Conservation (phyloP, 2,888 invertebrate genomes). For the Troglohyphantes excavatus region DNA sequence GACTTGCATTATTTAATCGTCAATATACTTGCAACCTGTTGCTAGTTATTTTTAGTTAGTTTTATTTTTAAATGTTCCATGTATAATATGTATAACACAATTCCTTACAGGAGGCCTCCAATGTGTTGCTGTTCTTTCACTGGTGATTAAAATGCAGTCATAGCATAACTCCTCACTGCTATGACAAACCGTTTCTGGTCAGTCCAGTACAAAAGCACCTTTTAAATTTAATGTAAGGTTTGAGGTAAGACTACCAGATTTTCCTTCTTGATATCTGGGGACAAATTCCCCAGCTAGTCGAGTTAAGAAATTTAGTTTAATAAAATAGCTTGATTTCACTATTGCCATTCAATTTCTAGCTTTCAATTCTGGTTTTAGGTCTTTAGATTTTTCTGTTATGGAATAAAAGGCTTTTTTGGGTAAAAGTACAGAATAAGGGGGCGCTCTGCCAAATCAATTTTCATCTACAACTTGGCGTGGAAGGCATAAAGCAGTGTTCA, state of each 20-base stretch:
- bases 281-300: not conserved
- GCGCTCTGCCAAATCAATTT: too few species aligned
- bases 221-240: conserved; percentile 7
- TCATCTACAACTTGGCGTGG: too few species aligned
- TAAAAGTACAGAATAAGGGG: too few species aligned
- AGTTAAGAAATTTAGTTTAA: not conserved
- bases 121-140: not conserved
- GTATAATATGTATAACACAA: conserved; percentile 14
- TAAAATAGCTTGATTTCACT: not conserved
- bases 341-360: too few species aligned
- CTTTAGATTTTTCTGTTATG: too few species aligned
- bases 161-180: conserved; percentile 19
- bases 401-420: too few species aligned
- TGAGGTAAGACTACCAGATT: not conserved
- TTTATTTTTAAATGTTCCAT: conserved; percentile 9
- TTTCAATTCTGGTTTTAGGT: too few species aligned
- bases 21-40: too few species aligned
- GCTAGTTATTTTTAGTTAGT: not conserved
- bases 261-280: not conserved
- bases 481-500: too few species aligned
- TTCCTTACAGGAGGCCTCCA: conserved; percentile 12
- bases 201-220: conserved; percentile 4
- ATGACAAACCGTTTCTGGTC: conserved; percentile 11
- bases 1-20: too few species aligned
- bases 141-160: conserved; percentile 2